Percentiles rank a stretch among this genome's conserved stretches.
Conservation (phyloP, 1,140 invertebrate species). For the Bactericera cockerelli region DNA sequence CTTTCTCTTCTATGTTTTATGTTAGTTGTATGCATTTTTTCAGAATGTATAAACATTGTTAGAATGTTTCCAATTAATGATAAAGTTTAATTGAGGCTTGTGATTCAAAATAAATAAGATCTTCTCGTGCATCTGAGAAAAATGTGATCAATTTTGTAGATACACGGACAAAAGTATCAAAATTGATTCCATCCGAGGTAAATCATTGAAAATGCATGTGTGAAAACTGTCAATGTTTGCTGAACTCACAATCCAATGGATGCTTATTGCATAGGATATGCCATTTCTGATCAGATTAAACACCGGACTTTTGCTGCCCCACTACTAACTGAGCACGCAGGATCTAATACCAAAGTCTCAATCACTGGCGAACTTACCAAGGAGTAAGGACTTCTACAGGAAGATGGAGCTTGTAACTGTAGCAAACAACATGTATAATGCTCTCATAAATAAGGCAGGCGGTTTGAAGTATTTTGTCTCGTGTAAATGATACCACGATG, state of each 20-base stretch:
- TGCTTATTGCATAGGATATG: too few relatives aligned
- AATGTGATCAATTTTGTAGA: too few relatives aligned
- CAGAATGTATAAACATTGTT: neutral
- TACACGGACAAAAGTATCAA: too few relatives aligned
- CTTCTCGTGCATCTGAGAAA: too few relatives aligned
- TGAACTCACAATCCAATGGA: too few relatives aligned
- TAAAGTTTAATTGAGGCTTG: slow-evolving; percentile 8
- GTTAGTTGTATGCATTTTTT: neutral
- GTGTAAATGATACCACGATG: too few relatives aligned
- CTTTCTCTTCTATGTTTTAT: neutral
- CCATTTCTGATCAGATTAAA: too few relatives aligned
- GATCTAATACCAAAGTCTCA: neutral
- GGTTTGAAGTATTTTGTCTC: neutral
- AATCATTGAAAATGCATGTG: too few relatives aligned
- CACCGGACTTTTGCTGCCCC: too few relatives aligned
- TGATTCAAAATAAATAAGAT: neutral
- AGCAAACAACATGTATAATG: neutral
- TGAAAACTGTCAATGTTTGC: too few relatives aligned
- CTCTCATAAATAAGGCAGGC: slow-evolving; percentile 5
- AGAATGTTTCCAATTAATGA: slow-evolving; percentile 9
- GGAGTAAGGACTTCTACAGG: neutral
- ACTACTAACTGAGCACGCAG: neutral
- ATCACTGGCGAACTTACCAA: slow-evolving; percentile 4
- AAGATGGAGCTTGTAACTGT: neutral
- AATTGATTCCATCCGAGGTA: too few relatives aligned